Evolutionary conservation across 1,140 invertebrate species (phyloP).

Genomic region (Phenacoccus solenopsis): DNA sequence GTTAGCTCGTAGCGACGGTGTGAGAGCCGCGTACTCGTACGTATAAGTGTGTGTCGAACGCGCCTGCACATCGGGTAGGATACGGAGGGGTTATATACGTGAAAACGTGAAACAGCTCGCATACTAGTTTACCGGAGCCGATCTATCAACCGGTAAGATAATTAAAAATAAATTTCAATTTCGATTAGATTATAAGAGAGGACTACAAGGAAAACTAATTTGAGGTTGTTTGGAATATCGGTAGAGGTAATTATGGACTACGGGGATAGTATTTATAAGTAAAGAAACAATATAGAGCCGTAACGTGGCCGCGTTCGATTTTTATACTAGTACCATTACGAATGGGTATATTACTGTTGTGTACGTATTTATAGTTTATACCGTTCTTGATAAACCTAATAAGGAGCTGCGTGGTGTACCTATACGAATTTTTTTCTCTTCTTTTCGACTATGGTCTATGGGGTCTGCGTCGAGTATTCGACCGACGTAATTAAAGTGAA

Average conservation of each 20-base stretch:
- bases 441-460: no score
- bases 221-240: constrained; percentile 14
- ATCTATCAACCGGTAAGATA: constrained; percentile 16
- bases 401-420: no score
- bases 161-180: constrained; percentile 18
- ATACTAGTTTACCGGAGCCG: constrained; percentile 10
- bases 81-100: not conserved
- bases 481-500: not conserved
- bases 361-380: not conserved
- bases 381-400: not conserved
- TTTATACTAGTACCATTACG: no score
- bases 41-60: constrained; percentile 4
- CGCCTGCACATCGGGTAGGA: no score
- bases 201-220: constrained; percentile 18
- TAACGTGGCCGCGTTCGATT: no score
- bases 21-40: not conserved
- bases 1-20: not conserved
- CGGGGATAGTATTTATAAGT: not conserved
- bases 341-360: not conserved
- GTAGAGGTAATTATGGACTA: constrained; percentile 16
- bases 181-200: constrained; percentile 18
- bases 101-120: not conserved
- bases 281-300: constrained; percentile 5
- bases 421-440: no score
- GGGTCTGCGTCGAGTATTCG: no score